Conservation (phyloP, 2,888 invertebrate genomes). For the Halictus quadricinctus region DNA sequence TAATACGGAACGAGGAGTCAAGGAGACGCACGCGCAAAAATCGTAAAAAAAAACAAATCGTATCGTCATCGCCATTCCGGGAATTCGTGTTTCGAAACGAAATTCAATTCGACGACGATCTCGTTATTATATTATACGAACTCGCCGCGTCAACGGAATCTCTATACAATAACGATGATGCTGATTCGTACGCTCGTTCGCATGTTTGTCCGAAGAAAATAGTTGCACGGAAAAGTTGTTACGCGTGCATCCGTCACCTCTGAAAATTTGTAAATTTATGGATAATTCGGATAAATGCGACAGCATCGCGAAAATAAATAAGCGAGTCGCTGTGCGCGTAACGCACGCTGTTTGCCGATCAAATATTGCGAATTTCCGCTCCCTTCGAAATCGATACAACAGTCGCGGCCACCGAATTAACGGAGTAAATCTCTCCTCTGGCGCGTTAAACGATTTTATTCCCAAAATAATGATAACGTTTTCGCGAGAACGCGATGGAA, state of each 20-base stretch:
- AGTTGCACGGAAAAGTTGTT: background rate
- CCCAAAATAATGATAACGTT: background rate
- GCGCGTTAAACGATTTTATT: background rate
- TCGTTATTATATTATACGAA: background rate
- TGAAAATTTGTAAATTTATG: background rate
- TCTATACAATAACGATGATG: background rate
- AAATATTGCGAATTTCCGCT: background rate
- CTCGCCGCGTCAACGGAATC: background rate
- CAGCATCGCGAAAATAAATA: background rate
- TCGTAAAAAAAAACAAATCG: background rate
- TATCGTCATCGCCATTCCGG: background rate
- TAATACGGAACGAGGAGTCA: background rate
- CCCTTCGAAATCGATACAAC: background rate
- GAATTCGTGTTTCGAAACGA: background rate
- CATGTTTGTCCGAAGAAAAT: background rate
- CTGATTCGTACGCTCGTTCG: background rate
- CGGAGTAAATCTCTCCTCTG: background rate
- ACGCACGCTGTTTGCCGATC: background rate
- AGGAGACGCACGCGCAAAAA: background rate
- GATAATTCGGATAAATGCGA: background rate
- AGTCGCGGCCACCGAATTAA: background rate
- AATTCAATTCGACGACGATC: background rate
- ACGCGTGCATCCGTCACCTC: background rate
- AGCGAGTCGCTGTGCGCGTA: background rate
- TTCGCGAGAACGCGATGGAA: background rate